Evolutionary conservation across 2,888 invertebrate species (phyloP), one percentile per base, ranked within the genome.

Genomic region (Scelioninae gen. 2): DNA sequence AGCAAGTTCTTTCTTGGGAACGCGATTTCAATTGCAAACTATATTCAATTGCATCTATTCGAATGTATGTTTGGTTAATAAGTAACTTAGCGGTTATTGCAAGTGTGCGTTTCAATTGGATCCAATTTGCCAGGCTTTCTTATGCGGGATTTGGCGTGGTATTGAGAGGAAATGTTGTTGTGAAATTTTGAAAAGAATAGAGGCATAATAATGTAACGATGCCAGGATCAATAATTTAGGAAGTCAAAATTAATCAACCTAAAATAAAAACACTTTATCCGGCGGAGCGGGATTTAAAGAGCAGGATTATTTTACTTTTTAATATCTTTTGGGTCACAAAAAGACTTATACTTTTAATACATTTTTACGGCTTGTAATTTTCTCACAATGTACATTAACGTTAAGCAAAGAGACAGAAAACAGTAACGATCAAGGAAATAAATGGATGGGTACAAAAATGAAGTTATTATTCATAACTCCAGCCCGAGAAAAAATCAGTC

Each of bases 11-110:
- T 15, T 39, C n/a, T 39, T 2, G n/a, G n/a, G n/a, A 13, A 35
- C 31, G 11, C 16, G 25, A n/a, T 53, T 18, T 52, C 60, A 60
- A 68, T 68, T 68, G 50, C 41, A 13, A 28, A 16, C 46, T 33
- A 50, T 43, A 68, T 68, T 68, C 53, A 52, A 52, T 53, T 43
- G 68, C 25, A 45, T 41, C 25, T 68, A 37, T 68, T 68, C 53
- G 68, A 61, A 48, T 61, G 41, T 61, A 69, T 69, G 69, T 45
- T n/a, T n/a, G n/a, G n/a, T n/a, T 69, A 69, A 69, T 60, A 41
- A 68, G 57, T 16, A 28, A n/a, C 43, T 13, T 9, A 48, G 13
- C 33, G 2, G 48, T 37, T 45, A 33, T n/a, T n/a, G n/a, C 43
- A 35, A 19, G 52, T 43, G 39, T 37, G 43, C 33, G 52, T n/a